Percentiles rank a stretch among this genome's conserved stretches.
Conservation (phyloP, 2,797 vertebrate genomes). For the Neosalanx taihuensis region DNA sequence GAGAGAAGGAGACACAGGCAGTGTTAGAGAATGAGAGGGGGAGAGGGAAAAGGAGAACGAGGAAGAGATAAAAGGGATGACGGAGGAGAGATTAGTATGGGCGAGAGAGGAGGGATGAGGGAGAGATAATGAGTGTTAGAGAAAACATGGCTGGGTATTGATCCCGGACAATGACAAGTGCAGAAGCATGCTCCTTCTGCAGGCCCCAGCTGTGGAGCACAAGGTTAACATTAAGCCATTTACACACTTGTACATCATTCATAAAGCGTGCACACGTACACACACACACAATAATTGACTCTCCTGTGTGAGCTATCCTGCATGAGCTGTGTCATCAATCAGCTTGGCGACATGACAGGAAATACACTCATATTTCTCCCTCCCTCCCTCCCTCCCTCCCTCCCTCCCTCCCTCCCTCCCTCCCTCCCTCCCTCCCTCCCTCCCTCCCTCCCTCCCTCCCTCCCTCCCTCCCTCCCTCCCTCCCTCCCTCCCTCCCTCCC, state of each 20-base stretch:
- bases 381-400: not conserved
- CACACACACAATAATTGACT: constrained; percentile 3
- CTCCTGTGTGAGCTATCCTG: not conserved
- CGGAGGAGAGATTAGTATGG: not conserved
- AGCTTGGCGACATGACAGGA: not conserved
- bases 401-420: constrained; percentile 4
- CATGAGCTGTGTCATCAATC: not conserved
- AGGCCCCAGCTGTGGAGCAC: constrained; percentile 46
- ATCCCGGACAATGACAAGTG: constrained; percentile 52
- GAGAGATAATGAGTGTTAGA: constrained; percentile 33
- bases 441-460: not conserved
- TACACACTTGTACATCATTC: constrained; percentile 50
- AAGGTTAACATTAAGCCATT: constrained; percentile 48
- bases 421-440: not conserved
- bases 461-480: constrained; percentile 3
- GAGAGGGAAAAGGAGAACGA: not conserved
- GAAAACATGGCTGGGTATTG: constrained; percentile 48
- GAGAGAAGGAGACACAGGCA: constrained; percentile 12
- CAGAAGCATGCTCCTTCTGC: constrained; percentile 41
- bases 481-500: constrained; percentile 1
- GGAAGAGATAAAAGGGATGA: not conserved
- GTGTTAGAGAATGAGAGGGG: not conserved
- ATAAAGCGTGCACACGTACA: constrained; percentile 24
- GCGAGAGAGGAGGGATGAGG: constrained; percentile 2
- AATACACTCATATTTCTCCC: too few species aligned